Conservation (phyloP, 2,888 invertebrate species). For the Anthoptus insignis region DNA sequence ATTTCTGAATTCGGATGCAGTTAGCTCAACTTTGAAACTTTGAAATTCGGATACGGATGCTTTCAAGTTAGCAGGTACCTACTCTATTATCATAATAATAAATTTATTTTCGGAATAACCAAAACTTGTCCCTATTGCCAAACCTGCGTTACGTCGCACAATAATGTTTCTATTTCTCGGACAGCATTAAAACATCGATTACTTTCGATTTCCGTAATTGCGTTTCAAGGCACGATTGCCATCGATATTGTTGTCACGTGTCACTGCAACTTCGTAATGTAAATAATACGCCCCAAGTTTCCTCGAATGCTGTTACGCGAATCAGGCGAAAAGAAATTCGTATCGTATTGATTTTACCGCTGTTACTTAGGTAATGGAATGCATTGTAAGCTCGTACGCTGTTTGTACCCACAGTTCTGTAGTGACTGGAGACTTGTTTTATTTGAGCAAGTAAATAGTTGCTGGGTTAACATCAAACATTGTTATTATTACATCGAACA, state of each 20-base stretch:
- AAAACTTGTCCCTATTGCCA: neutral
- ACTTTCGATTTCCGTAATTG: constrained; percentile 62
- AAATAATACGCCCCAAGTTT: constrained; percentile 54
- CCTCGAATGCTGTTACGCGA: constrained; percentile 53
- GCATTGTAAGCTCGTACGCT: constrained; percentile 1
- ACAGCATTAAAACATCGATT: constrained; percentile 30
- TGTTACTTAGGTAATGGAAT: constrained; percentile 6
- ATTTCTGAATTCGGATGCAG: constrained; percentile 20
- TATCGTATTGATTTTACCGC: constrained; percentile 12
- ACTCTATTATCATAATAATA: constrained; percentile 17
- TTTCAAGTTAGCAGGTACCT: constrained; percentile 19
- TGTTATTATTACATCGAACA: no score
- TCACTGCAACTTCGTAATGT: constrained; percentile 56
- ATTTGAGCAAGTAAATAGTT: no score
- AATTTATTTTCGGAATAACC: constrained; percentile 9
- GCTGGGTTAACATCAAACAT: no score
- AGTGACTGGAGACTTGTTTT: no score
- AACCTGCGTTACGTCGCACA: neutral
- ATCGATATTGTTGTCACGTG: constrained; percentile 60
- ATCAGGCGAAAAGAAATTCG: constrained; percentile 60
- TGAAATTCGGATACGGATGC: constrained; percentile 16
- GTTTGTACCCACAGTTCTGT: neutral
- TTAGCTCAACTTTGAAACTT: constrained; percentile 19
- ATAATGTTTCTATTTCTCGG: constrained; percentile 15
- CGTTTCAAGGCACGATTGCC: constrained; percentile 58